phyloP scores from a whole-genome alignment of 2,113 vertebrate genomes.

The Galbula dea region DNA sequence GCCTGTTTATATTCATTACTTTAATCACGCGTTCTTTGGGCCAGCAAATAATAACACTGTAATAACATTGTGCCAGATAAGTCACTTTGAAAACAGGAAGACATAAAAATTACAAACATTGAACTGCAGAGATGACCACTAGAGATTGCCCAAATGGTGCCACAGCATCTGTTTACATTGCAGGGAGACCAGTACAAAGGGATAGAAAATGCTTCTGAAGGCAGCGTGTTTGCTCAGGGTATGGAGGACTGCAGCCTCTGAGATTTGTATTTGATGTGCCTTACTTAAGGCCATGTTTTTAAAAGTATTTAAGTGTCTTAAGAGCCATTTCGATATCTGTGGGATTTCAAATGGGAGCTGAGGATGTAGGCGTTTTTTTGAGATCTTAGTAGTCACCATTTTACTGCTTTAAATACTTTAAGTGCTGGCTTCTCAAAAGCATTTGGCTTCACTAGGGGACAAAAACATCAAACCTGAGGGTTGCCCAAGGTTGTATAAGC shows the following conservation, averaged over 20 bases:
- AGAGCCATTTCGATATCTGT: not conserved
- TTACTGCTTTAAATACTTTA: not conserved
- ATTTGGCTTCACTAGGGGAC: not conserved
- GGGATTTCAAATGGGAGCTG: not conserved
- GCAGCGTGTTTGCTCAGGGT: not conserved
- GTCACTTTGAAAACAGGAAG: conserved; percentile 49
- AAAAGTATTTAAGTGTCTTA: not conserved
- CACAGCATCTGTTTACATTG: not conserved
- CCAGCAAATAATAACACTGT: conserved; percentile 7
- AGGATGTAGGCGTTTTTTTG: not conserved
- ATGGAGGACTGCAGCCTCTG: not conserved
- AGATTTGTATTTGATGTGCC: not conserved
- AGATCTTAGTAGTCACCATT: not conserved
- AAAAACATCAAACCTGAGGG: not conserved
- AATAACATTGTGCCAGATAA: conserved; percentile 27
- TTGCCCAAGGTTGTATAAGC: not conserved
- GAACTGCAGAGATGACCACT: conserved; percentile 20
- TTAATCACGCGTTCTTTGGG: not conserved
- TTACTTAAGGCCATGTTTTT: not conserved
- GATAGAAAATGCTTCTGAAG: not conserved
- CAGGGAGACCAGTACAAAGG: not conserved
- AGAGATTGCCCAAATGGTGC: conserved; percentile 25
- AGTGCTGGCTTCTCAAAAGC: not conserved
- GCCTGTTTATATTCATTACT: conserved; percentile 2
- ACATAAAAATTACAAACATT: conserved; percentile 12